Evolutionary conservation across 1,140 invertebrate species (phyloP).

Genomic region (Drosophila yakuba): DNA sequence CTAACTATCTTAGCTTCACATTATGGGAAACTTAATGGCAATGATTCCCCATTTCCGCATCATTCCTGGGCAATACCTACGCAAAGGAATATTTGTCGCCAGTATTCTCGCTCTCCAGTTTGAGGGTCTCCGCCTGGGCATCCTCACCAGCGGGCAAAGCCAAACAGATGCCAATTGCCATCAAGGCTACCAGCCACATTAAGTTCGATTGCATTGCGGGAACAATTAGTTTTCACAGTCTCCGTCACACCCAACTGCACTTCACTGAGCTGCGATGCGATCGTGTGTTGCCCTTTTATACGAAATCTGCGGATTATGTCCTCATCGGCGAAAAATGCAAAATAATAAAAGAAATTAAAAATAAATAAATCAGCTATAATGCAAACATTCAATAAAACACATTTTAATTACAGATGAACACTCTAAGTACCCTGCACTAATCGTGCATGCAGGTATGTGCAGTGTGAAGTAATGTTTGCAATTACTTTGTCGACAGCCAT

Average conservation of each 20-base stretch:
- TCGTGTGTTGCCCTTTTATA: conserved; percentile 52
- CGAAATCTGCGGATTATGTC: conserved; percentile 29
- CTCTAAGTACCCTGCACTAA: conserved; percentile 41
- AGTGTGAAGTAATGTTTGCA: conserved; percentile 7
- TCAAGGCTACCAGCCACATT: conserved; percentile 37
- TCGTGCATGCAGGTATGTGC: conserved; percentile 27
- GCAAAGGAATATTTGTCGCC: conserved; percentile 84
- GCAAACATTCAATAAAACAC: conserved; percentile 64
- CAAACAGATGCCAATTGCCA: conserved; percentile 29
- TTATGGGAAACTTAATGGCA: too few relatives aligned
- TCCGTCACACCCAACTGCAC: conserved; percentile 44
- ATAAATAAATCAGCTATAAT: conserved; percentile 46
- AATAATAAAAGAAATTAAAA: conserved; percentile 35
- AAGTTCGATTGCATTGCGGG: conserved; percentile 26
- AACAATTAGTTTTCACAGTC: conserved; percentile 13
- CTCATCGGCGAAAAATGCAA: conserved; percentile 51
- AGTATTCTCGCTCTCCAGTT: conserved; percentile 85
- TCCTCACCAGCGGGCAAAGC: conserved; percentile 55
- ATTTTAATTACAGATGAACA: conserved; percentile 77
- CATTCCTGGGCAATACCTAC: conserved; percentile 80
- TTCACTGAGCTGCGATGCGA: conserved; percentile 47
- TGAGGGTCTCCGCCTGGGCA: conserved; percentile 76
- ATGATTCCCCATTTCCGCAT: too few relatives aligned
- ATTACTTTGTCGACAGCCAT: conserved; percentile 26
- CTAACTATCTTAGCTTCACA: too few relatives aligned